Percentiles rank a stretch among this genome's conserved stretches.
Evolutionary conservation across 2,888 invertebrate species (phyloP).

Genomic region (Ferdinandea cuprea): DNA sequence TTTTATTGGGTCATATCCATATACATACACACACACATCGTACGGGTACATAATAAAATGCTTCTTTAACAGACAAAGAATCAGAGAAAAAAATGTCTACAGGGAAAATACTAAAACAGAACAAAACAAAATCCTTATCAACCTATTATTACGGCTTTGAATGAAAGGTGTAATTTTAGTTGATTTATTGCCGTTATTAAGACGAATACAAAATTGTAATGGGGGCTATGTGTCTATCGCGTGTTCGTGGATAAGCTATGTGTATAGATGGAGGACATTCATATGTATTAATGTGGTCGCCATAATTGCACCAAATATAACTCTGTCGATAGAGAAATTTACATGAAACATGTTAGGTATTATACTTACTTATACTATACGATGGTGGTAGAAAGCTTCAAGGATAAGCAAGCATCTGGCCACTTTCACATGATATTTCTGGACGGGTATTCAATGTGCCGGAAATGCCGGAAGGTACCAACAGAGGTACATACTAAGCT

Average conservation of each 20-base stretch:
- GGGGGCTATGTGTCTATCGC: constrained; percentile 60
- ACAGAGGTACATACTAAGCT: too few relatives aligned
- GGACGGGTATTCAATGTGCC: constrained; percentile 27
- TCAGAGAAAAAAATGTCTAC: constrained; percentile 41
- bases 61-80: constrained; percentile 16
- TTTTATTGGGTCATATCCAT: constrained; percentile 44
- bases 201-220: constrained; percentile 76
- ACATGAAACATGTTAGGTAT: too few relatives aligned
- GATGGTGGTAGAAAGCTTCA: constrained; percentile 19
- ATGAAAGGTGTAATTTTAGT: constrained; percentile 82
- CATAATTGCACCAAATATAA: constrained; percentile 58
- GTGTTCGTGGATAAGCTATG: constrained; percentile 36
- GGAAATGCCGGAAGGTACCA: constrained; percentile 23
- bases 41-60: too few relatives aligned
- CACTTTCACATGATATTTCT: constrained; percentile 44
- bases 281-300: constrained; percentile 31
- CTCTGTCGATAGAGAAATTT: constrained; percentile 65
- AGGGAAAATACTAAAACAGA: constrained; percentile 5
- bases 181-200: constrained; percentile 82
- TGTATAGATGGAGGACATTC: constrained; percentile 21
- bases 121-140: constrained; percentile 46
- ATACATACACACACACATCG: too few relatives aligned
- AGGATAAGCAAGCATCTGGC: constrained; percentile 50
- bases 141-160: constrained; percentile 75
- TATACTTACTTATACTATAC: too few relatives aligned